Evolutionary conservation across 2,888 invertebrate genomes (phyloP), one percentile per base, ranked within the genome.

Genomic region (Amblyjoppa proteus): DNA sequence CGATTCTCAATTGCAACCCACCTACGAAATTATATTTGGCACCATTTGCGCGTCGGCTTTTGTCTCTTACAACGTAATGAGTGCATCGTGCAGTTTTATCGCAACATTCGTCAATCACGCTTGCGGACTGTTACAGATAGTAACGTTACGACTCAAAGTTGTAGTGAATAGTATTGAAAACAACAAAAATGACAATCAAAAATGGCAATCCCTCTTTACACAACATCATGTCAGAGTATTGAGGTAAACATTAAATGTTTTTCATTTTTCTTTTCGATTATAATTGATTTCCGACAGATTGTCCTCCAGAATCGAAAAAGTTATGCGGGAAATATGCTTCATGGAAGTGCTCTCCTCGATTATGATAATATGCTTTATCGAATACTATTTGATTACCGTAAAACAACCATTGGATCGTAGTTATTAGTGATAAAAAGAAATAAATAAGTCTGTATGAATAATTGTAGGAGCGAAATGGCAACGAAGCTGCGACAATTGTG

Each of bases 91-190:
- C 56, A 25, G 56, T 20, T 56, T 56, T 7, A 56, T 7, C 2
- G 56, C 56, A 0, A 25, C 5, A 7, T 56, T 56, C 56, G 56
- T 56, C 20, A 20, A 25, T 3, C 56, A 56, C 25, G 56, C 56
- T 11, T 89, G 87, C 5, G 89, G 90, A 0, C 89, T 89, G 68
- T 83, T 88, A 5, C 69, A 88, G 34, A 84, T 90, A 34, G 73
- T 88, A 6, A 69, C 84, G 16, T 41, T 51, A 5, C 28, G 66
- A 7, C 38, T 87, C 28, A n/a, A 82, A 6, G 20, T 1, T 2
- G 25, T 56, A 1, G 56, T 56, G 9, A 25, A 56, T 20, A 56
- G 25, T 7, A 25, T 56, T 7, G 56, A 56, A n/a, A n/a, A 9
- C 2, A 1, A 25, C 7, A 9, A 20, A 2, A 25, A 56, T 25